Percentiles rank a stretch among this genome's conserved stretches.
These are phyloP conservation scores for Drosophila pseudoobscura DNA, from an alignment of 1,140 invertebrate genomes.

Conservation along the genomic window DNA sequence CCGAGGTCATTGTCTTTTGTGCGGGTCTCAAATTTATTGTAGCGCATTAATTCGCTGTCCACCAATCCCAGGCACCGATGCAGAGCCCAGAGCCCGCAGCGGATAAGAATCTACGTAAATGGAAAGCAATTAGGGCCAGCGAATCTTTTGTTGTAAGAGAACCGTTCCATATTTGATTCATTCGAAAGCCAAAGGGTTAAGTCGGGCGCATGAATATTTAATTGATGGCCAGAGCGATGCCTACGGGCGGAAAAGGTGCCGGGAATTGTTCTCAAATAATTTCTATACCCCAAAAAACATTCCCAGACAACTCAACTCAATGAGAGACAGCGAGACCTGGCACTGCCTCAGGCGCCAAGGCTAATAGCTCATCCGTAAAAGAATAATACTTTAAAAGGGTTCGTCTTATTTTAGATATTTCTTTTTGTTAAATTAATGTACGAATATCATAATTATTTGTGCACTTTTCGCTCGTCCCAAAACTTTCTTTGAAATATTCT, in stretches of 20 bases:
- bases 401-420: background rate
- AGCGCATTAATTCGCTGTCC: conserved; percentile 39
- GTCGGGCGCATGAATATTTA: conserved; percentile 46
- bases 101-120: conserved; percentile 41
- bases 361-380: no score
- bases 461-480: conserved; percentile 15
- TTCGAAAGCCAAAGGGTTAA: conserved; percentile 31
- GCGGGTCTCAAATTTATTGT: conserved; percentile 53
- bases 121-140: conserved; percentile 32
- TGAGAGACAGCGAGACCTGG: background rate
- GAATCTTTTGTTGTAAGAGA: conserved; percentile 25
- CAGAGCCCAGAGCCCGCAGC: background rate
- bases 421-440: conserved; percentile 35
- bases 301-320: conserved; percentile 24
- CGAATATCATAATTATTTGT: conserved; percentile 30
- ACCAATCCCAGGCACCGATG: no score
- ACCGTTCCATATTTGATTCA: conserved; percentile 47
- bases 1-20: conserved; percentile 57
- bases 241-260: conserved; percentile 28
- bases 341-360: no score
- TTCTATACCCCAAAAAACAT: conserved; percentile 11
- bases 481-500: conserved; percentile 5
- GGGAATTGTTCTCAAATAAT: conserved; percentile 19
- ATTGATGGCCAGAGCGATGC: conserved; percentile 19
- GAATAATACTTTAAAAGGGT: conserved; percentile 12